Evolutionary conservation across 2,113 vertebrate species (phyloP).

Genomic region (Tautogolabrus adspersus): DNA sequence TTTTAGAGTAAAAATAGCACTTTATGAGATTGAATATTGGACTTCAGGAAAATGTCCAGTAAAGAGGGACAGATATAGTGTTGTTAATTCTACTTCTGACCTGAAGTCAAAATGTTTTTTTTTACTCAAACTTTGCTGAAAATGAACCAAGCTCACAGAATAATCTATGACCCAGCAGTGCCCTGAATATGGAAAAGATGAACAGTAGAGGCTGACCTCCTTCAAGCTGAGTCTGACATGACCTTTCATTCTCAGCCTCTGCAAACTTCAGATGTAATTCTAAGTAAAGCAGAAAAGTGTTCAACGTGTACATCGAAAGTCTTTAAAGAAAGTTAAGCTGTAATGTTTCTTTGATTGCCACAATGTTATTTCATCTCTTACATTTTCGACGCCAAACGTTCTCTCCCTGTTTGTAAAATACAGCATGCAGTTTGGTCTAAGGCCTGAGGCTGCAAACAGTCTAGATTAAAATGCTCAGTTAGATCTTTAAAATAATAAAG

Average conservation of each 20-base stretch:
- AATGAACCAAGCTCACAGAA: constrained; percentile 19
- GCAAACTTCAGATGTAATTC: not conserved
- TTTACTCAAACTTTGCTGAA: not conserved
- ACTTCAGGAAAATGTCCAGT: no score
- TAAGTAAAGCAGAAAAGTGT: not conserved
- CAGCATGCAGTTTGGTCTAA: no score
- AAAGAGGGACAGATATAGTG: no score
- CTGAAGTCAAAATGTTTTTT: not conserved
- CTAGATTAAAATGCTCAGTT: no score
- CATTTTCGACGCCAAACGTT: no score
- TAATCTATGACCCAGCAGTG: constrained; percentile 19
- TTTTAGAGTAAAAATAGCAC: not conserved
- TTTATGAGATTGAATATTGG: not conserved
- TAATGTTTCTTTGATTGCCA: not conserved
- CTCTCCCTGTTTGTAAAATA: no score
- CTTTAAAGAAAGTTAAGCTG: not conserved
- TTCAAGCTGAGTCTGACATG: constrained; percentile 29
- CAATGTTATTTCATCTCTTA: not conserved
- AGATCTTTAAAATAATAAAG: no score
- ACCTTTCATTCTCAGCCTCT: constrained; percentile 6
- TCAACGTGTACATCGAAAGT: not conserved
- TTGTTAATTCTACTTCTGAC: not conserved
- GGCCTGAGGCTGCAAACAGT: no score
- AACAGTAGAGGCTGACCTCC: constrained; percentile 38
- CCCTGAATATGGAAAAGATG: constrained; percentile 42